Base-by-base conservation (phyloP, 2,888 invertebrate genomes). In the Ommatoiulus sabulosus region DNA sequence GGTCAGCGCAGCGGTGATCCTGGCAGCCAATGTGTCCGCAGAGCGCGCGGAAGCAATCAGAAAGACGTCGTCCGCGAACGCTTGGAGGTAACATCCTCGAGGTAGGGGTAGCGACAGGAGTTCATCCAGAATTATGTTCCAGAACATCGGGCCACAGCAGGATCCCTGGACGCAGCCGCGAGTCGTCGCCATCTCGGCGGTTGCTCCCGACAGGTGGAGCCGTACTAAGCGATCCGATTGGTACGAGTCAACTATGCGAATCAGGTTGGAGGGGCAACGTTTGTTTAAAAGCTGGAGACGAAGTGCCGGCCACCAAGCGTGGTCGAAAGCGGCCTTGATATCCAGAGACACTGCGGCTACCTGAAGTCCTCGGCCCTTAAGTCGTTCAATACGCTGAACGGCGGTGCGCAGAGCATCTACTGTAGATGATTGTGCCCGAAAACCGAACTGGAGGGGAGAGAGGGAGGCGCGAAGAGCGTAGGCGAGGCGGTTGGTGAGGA, bases 1-100 rank as follows among this genome's bases (percentile, higher is more conserved):
- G 3, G 0, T 15, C 0, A 80, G 35, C 2, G 35, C 35, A 10
- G 12, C 4, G 0, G 35, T 43, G 0, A 8, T 3, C 0, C 0
- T 12, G 12, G 8, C 8, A 4, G 1, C 3, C 10, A 80, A 4
- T 0, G 3, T 4, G 3, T 12, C 3, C 0, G 35, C 12, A 0
- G 3, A 3, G 12, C 7, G 2, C 0, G 12, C 12, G 12, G 35
- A 2, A 15, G 15, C 80, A 8, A 80, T 12, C 1, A 80, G 24
- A 0, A 24, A n/a, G 8, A 72, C 24, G 10, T 72, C 72, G 10
- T 72, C 72, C 0, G 24, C 72, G 5, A 80, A 80, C 8, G 0
- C 80, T 15, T 52, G 52, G 15, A 52, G 12, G 3, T 52, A 17
- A 3, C 52, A 52, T 1, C 52, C 15, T 2, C 15, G 12, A 4